phyloP scores from a whole-genome alignment of 2,113 vertebrate genomes.

The Regulus satrapa region DNA sequence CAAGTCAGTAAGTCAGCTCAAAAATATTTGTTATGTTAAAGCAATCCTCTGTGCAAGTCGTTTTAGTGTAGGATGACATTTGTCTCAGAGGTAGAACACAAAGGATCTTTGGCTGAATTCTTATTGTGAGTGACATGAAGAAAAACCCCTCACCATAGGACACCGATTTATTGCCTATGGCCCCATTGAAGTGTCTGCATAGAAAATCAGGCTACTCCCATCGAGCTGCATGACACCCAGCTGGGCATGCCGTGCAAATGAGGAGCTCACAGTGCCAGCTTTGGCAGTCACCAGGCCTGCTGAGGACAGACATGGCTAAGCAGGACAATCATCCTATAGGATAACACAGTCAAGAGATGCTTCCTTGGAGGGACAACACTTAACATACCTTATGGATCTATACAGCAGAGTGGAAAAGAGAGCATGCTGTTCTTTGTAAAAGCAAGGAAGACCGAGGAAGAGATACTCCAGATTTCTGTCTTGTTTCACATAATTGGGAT shows the following conservation, averaged over 20 bases:
- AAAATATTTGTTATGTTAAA: constrained; percentile 20
- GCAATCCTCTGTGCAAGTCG: background rate
- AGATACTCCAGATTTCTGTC: background rate
- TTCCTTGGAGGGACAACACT: background rate
- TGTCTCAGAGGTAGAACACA: background rate
- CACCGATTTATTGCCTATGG: background rate
- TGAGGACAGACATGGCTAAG: background rate
- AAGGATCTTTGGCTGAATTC: background rate
- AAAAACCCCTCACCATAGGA: background rate
- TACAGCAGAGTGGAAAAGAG: background rate
- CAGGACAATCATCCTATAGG: background rate
- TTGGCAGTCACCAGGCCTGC: background rate
- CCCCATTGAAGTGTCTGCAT: background rate
- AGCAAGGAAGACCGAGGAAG: background rate
- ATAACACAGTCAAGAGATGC: background rate
- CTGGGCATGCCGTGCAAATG: background rate
- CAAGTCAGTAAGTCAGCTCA: background rate
- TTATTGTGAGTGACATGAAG: background rate
- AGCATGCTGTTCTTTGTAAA: background rate
- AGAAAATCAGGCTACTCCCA: background rate
- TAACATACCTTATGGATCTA: background rate
- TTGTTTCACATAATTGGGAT: background rate
- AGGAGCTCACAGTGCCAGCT: background rate
- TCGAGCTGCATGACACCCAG: background rate
- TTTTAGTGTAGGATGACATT: background rate